Evolutionary conservation across 1,140 invertebrate species (phyloP), one percentile per base, ranked within the genome.

Genomic region (Papilio polytes): DNA sequence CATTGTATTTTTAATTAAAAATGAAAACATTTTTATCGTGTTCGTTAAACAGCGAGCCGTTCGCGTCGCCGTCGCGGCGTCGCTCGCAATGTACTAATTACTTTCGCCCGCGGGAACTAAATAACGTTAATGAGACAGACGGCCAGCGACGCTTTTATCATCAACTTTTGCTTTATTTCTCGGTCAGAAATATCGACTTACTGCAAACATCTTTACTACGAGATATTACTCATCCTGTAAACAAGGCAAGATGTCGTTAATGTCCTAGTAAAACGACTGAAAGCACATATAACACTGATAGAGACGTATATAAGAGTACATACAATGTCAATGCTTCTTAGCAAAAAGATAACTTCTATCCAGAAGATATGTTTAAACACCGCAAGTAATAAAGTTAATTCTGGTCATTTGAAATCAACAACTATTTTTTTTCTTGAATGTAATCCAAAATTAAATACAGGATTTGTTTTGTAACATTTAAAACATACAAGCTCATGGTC

Each of bases 51-150:
- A 70, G 63, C 63, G 26, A 31, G 26, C 63, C 22, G 63, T 70
- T 41, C 63, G 4, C 22, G 63, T 31, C 63, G 63, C 53, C 53
- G 53, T 56, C 53, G 53, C 53, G 22, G 59, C 63, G 12, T 70
- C 63, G 26, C 20, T 70, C 63, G 22, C 63, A 13, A 7, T 70
- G 63, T 70, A 70, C 63, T 70, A 70, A 70, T 70, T 70, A 70
- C 63, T 70, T 70, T 70, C 63, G 63, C 63, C 63, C 13, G 63
- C 63, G 63, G 63, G 22, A 70, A 70, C 63, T 31, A 70, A 70
- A 70, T 70, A 70, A 70, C 63, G 63, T 31, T 70, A 70, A 70
- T 70, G 63, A 70, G 63, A 70, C 63, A 70, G 63, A 36, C 63
- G 63, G 26, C 22, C 26, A 70, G 63, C 63, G 26, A 70, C 63